A percentile compares a stretch with the other conserved stretches of the same genome.
Conservation (phyloP, 2,888 invertebrate genomes). For the Crematogaster levior region DNA sequence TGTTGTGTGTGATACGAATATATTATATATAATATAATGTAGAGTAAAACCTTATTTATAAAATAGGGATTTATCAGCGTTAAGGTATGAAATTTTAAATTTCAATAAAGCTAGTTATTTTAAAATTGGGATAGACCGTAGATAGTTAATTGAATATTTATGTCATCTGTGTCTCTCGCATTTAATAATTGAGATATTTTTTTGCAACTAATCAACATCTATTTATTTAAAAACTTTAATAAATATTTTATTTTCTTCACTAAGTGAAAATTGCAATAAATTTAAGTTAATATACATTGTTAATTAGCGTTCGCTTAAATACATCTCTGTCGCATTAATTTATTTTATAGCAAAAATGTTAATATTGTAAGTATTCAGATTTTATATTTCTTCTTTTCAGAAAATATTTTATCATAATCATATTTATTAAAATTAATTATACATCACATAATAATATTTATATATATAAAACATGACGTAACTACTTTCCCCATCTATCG, state of each 20-base stretch:
- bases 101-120: not conserved
- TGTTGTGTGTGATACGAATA: not conserved
- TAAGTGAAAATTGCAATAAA: not conserved
- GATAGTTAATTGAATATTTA: not conserved
- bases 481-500: slow-evolving; percentile 44
- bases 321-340: too few species aligned
- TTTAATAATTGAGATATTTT: not conserved
- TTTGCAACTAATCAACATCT: not conserved
- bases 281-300: not conserved
- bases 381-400: not conserved
- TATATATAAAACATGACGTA: slow-evolving; percentile 32
- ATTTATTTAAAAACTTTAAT: not conserved
- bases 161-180: not conserved
- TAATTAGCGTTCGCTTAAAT: too few species aligned
- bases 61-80: not conserved
- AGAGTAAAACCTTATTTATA: not conserved
- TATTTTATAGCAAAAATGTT: too few species aligned
- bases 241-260: not conserved
- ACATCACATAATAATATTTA: not conserved
- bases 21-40: not conserved
- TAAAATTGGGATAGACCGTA: not conserved
- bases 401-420: not conserved
- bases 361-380: not conserved
- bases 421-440: slow-evolving; percentile 6
- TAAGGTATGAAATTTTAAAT: not conserved